Percentiles rank a stretch among this genome's conserved stretches.
Conservation (phyloP, 2,888 invertebrate species). For the Ethmia dodecea region DNA sequence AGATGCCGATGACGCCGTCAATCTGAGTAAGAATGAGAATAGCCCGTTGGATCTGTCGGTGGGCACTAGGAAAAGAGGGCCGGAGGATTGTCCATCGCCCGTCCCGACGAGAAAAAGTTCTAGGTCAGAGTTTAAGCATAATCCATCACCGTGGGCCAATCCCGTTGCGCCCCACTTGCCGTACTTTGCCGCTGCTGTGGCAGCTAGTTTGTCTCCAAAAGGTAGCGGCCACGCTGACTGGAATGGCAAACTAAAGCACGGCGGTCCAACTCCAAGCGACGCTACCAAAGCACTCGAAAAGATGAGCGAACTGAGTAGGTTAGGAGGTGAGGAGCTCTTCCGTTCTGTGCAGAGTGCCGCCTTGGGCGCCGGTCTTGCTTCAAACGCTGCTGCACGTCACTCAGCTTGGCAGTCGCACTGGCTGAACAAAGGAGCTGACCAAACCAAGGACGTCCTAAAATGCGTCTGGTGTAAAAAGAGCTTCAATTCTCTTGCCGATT, state of each 20-base stretch:
- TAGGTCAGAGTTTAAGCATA: slow-evolving; percentile 83
- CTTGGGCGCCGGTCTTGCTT: slow-evolving; percentile 65
- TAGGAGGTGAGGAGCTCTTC: slow-evolving; percentile 88
- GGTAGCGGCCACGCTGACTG: slow-evolving; percentile 80
- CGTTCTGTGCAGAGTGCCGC: slow-evolving; percentile 78
- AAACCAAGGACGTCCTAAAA: slow-evolving; percentile 96
- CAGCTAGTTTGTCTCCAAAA: slow-evolving; percentile 86
- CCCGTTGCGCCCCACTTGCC: slow-evolving; percentile 88
- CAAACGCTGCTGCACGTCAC: slow-evolving; percentile 83
- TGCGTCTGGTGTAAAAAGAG: slow-evolving; percentile 99
- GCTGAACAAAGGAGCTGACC: slow-evolving; percentile 96
- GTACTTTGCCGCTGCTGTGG: slow-evolving; percentile 89
- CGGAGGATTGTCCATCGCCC: slow-evolving; percentile 80
- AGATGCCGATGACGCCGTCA: slow-evolving; percentile 82
- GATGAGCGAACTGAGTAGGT: slow-evolving; percentile 92
- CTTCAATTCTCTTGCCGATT: slow-evolving; percentile 94
- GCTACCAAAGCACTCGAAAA: slow-evolving; percentile 93
- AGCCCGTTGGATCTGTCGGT: slow-evolving; percentile 90
- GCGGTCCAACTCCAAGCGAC: slow-evolving; percentile 83
- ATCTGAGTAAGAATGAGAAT: slow-evolving; percentile 83
- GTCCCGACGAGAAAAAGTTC: slow-evolving; percentile 81
- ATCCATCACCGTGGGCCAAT: slow-evolving; percentile 87
- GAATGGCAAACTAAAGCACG: slow-evolving; percentile 89
- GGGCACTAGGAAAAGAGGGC: slow-evolving; percentile 83
- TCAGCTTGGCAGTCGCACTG: slow-evolving; percentile 98